Conservation (phyloP, 2,797 vertebrate genomes). For the Steatocranus sp. region DNA sequence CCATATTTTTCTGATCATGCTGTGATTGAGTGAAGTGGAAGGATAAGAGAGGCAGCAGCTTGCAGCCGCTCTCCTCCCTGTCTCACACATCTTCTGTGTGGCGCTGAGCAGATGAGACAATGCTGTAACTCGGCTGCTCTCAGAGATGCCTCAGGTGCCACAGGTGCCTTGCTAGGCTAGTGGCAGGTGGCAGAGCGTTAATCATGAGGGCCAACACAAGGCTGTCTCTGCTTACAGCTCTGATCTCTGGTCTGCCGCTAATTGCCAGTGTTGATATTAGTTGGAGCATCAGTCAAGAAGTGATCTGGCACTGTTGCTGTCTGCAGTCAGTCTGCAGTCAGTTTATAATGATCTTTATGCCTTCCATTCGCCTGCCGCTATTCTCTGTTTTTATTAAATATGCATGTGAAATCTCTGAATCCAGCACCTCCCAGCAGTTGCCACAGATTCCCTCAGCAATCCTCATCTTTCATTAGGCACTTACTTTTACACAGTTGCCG, state of each 20-base stretch:
- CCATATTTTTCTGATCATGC: background rate
- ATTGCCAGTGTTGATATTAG: slow-evolving; percentile 54
- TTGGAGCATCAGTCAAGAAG: slow-evolving; percentile 28
- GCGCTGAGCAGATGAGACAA: slow-evolving; percentile 44
- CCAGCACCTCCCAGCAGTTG: background rate
- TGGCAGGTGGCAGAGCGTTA: slow-evolving; percentile 50
- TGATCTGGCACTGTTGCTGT: slow-evolving; percentile 5
- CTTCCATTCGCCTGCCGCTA: background rate
- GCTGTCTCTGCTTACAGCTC: slow-evolving; percentile 33
- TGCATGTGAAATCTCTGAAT: background rate
- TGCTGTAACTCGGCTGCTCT: slow-evolving; percentile 33
- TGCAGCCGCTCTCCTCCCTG: slow-evolving; percentile 4
- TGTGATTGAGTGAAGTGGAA: background rate
- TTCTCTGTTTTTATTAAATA: background rate
- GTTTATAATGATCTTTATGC: background rate
- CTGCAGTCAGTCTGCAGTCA: slow-evolving; percentile 6
- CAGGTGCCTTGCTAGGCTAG: slow-evolving; percentile 2
- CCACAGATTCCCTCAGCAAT: background rate
- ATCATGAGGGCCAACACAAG: slow-evolving; percentile 35
- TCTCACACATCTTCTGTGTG: slow-evolving; percentile 12
- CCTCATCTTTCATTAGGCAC: background rate
- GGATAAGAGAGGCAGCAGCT: background rate
- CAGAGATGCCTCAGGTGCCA: slow-evolving; percentile 44
- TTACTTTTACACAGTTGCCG: background rate
- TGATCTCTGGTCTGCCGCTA: slow-evolving; percentile 26